These are phyloP conservation scores for Taeniopygia guttata DNA, from an alignment of 2,797 vertebrate species.

Conservation along the genomic window DNA sequence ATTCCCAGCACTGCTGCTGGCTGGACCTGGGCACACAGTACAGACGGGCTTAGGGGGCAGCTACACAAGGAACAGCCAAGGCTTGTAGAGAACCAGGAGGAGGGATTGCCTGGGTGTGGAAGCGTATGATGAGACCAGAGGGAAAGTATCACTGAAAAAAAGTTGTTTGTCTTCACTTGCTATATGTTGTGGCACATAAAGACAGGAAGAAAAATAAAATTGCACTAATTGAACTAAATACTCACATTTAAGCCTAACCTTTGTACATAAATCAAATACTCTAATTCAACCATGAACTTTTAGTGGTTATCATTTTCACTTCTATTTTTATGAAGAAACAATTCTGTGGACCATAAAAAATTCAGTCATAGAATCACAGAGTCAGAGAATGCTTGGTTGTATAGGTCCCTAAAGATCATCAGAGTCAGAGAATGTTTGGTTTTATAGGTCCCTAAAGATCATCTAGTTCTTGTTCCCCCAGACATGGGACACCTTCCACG, in stretches of 20 bases:
- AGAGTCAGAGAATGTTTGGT: neutral
- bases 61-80: neutral
- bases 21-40: fast-evolving
- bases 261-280: neutral
- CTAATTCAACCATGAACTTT: neutral
- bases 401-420: neutral
- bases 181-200: fast-evolving
- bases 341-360: neutral
- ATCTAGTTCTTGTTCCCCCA: neutral
- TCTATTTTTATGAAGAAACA: neutral
- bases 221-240: neutral
- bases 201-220: neutral
- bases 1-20: neutral
- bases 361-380: neutral
- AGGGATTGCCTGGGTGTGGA: neutral
- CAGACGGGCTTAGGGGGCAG: neutral
- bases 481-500: neutral
- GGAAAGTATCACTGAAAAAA: neutral
- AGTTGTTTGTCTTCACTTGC: neutral
- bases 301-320: neutral
- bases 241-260: neutral
- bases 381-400: neutral
- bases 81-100: neutral
- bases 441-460: neutral
- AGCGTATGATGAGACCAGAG: neutral